Evolutionary conservation across 2,113 vertebrate genomes (phyloP), one percentile per base, ranked within the genome.

Genomic region (Labeo catla): DNA sequence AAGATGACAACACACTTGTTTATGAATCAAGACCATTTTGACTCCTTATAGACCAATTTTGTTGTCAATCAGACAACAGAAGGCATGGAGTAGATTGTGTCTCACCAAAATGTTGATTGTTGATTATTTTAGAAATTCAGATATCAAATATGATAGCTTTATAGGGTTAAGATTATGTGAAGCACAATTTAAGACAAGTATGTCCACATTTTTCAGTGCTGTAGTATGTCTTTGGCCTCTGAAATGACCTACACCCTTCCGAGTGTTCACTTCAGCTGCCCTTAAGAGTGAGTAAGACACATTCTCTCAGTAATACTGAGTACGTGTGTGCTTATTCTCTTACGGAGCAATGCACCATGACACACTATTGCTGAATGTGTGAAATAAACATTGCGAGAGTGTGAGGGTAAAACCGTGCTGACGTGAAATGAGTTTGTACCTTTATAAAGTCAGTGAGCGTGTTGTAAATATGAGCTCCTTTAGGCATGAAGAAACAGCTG

Each of bases 401-500:
- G 21, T 21, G 19, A 45, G 59, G 6, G 57, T 5, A n/a, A 28
- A 50, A n/a, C 6, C 8, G n/a, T 49, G 61, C 15, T n/a, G 6
- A 16, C 6, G 28, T 83, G 47, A 5, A 9, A 8, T 1, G n/a
- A 28, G 65, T 50, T 6, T 49, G 70, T 85, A 89, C 98, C 97
- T 96, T 97, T 72, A 99, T 97, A 10, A 98, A 97, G 28, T 97
- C 95, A 0, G 96, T 91, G 8, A 99, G 96, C 2, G 95, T 91
- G 88, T 97, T 97, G 93, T 97, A 98, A 85, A 98, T 91, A 88
- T 96, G 95, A 13, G 97, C 95, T 49, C 97, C 97, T 74, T 96
- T 97, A 0, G 97, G 97, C 36, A 99, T 93, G 89, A 99, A 99
- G 92, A 99, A 98, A 89, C 97, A 98, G 91, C 97, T 98, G 47